These are phyloP conservation scores for Spilogale gracilis DNA, from an alignment of 2,113 vertebrate genomes.

Conservation along the genomic window DNA sequence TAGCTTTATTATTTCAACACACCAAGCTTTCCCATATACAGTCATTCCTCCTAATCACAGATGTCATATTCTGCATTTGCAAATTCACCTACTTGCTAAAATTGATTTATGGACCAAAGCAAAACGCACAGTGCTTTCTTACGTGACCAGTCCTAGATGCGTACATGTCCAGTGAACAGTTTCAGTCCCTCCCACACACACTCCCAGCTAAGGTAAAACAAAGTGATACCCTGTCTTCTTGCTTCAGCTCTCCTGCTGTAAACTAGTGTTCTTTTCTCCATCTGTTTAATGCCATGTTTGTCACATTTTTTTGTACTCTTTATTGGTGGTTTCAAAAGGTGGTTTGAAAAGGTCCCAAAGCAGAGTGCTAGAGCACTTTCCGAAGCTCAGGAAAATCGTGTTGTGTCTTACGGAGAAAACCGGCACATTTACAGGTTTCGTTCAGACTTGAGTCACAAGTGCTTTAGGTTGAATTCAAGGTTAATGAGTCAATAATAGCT, in stretches of 20 bases:
- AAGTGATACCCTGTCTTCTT: not conserved
- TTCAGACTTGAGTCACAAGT: not conserved
- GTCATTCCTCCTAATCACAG: not conserved
- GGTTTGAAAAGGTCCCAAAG: not conserved
- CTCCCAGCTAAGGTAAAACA: not conserved
- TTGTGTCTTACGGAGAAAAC: not conserved
- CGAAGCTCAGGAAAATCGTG: not conserved
- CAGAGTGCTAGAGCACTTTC: not conserved
- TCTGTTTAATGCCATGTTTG: not conserved
- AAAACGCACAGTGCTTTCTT: not conserved
- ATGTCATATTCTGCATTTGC: not conserved
- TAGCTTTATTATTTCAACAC: slow-evolving; percentile 31
- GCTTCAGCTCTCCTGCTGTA: not conserved
- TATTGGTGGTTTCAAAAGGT: not conserved
- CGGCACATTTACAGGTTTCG: not conserved
- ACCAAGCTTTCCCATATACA: not conserved
- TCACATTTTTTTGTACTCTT: not conserved
- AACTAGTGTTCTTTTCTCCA: not conserved
- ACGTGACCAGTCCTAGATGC: not conserved
- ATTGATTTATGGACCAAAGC: not conserved
- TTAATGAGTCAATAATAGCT: not conserved
- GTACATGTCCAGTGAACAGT: not conserved
- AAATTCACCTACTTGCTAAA: slow-evolving; percentile 27
- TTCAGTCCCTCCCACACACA: not conserved
- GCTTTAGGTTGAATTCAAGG: not conserved